phyloP scores from a whole-genome alignment of 2,888 invertebrate genomes.

The Epirrhoe alternata region DNA sequence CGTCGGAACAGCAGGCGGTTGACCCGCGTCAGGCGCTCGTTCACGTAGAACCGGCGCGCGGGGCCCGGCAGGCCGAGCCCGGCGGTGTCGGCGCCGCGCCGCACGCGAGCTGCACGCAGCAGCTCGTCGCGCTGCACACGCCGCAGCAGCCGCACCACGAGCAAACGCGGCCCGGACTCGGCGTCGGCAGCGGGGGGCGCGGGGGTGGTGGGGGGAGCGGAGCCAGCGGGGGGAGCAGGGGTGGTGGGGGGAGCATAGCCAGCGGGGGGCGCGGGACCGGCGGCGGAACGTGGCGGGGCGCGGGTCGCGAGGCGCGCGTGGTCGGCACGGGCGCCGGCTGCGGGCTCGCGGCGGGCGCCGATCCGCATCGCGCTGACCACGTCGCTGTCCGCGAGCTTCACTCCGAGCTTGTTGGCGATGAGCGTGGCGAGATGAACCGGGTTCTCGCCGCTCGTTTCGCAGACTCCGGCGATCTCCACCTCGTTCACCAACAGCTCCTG shows the following conservation, averaged over 20 bases:
- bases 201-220: background rate
- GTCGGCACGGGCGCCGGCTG: background rate
- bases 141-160: slow-evolving; percentile 4
- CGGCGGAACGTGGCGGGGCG: too few species aligned
- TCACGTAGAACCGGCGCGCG: slow-evolving; percentile 22
- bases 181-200: background rate
- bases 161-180: slow-evolving; percentile 5
- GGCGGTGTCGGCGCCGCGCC: slow-evolving; percentile 9
- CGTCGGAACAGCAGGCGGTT: slow-evolving; percentile 8
- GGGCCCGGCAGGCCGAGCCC: slow-evolving; percentile 18
- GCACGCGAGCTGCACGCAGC: slow-evolving; percentile 9
- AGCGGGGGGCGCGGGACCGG: too few species aligned
- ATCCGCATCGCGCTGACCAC: slow-evolving; percentile 34
- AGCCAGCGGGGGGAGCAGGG: background rate
- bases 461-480: slow-evolving; percentile 35
- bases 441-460: slow-evolving; percentile 33
- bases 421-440: slow-evolving; percentile 20
- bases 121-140: slow-evolving; percentile 4
- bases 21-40: slow-evolving; percentile 16
- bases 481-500: slow-evolving; percentile 34
- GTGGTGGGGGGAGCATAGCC: too few species aligned
- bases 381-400: slow-evolving; percentile 33
- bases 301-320: slow-evolving; percentile 8
- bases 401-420: slow-evolving; percentile 34
- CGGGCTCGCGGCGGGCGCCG: slow-evolving; percentile 7